phyloP scores from a whole-genome alignment of 23 tunicate species.

The Styela plicata region DNA sequence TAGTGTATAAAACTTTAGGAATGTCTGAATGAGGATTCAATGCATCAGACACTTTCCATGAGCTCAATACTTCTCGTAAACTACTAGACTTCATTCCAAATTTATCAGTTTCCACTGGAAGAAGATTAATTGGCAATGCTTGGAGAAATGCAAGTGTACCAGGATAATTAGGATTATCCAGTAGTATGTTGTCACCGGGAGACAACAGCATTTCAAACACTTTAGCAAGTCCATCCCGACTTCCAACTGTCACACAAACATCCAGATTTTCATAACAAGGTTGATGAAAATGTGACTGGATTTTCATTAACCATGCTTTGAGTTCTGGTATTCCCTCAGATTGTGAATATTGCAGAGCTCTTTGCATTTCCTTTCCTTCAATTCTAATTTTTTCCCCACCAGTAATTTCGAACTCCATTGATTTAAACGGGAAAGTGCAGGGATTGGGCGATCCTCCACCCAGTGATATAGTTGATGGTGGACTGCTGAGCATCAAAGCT shows the following conservation, averaged over 20 bases:
- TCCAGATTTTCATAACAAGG: slow-evolving; percentile 59
- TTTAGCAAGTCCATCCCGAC: slow-evolving; percentile 88
- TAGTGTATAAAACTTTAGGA: slow-evolving; percentile 75
- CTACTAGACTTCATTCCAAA: slow-evolving; percentile 59
- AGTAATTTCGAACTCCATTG: slow-evolving; percentile 37
- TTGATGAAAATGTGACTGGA: slow-evolving; percentile 61
- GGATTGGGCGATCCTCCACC: slow-evolving; percentile 91
- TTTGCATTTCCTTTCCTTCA: slow-evolving; percentile 54
- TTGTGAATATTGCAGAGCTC: slow-evolving; percentile 78
- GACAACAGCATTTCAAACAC: slow-evolving; percentile 60
- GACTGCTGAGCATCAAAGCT: slow-evolving; percentile 50
- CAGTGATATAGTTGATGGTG: slow-evolving; percentile 62
- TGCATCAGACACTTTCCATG: slow-evolving; percentile 64
- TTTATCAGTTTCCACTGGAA: slow-evolving; percentile 77
- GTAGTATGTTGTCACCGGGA: slow-evolving; percentile 69
- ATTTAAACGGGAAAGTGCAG: slow-evolving; percentile 64
- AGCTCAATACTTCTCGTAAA: slow-evolving; percentile 38
- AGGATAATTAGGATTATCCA: slow-evolving; percentile 89
- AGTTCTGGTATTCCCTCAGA: slow-evolving; percentile 48
- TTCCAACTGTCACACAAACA: slow-evolving; percentile 60
- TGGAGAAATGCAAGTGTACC: slow-evolving; percentile 80
- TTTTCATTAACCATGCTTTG: slow-evolving; percentile 38
- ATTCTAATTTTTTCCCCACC: slow-evolving; percentile 49
- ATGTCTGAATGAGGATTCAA: slow-evolving; percentile 39
- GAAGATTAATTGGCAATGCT: slow-evolving; percentile 62